Evolutionary conservation across 2,797 vertebrate genomes (phyloP).

Genomic region (Sebastes matsubarae): DNA sequence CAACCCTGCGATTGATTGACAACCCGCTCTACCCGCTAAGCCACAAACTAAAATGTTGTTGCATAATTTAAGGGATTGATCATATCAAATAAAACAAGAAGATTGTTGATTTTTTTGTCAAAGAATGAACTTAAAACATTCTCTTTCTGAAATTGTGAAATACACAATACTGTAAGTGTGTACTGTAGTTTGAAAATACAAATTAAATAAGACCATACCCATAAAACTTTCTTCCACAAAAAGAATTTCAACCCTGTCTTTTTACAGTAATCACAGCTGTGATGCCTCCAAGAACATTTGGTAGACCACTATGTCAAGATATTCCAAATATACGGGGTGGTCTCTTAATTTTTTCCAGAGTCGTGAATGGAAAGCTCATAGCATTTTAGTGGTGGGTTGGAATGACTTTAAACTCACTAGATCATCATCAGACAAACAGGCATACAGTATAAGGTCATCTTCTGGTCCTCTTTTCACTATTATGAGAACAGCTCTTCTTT

Average conservation of each 20-base stretch:
- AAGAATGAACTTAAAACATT: neutral
- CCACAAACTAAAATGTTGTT: neutral
- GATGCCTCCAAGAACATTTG: constrained; percentile 6
- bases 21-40: neutral
- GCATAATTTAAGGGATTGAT: neutral
- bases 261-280: neutral
- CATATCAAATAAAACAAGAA: neutral
- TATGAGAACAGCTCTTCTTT: neutral
- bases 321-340: constrained; percentile 21
- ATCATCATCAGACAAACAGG: neutral
- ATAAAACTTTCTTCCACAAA: neutral
- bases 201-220: neutral
- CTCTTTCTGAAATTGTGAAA: neutral
- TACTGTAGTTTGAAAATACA: neutral
- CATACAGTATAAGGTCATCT: neutral
- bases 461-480: neutral
- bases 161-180: neutral
- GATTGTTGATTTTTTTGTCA: neutral
- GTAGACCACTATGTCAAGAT: neutral
- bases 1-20: neutral
- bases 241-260: neutral
- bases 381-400: constrained; percentile 13
- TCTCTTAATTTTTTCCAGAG: constrained; percentile 35
- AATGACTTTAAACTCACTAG: constrained; percentile 21
- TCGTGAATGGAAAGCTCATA: constrained; percentile 30